phyloP scores from a whole-genome alignment of 92 coral and sea anemone species.

The Siderastrea siderea region DNA sequence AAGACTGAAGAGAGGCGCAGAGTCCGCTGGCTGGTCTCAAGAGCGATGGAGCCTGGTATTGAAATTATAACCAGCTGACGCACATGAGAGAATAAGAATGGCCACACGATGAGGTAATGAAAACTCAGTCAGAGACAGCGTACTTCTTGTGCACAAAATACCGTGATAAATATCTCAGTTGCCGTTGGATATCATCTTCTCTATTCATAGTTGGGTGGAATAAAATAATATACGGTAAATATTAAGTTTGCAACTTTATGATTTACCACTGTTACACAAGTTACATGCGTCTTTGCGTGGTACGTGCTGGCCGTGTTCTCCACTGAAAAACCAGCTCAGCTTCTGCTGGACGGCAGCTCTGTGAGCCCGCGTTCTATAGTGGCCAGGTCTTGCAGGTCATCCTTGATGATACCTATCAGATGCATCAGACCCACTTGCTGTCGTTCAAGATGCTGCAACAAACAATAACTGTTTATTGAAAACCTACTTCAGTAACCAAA shows the following conservation, averaged over 20 bases:
- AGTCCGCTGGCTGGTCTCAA: too few relatives aligned
- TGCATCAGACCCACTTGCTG: constrained; percentile 98
- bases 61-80: too few relatives aligned
- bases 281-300: neutral
- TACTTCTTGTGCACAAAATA: neutral
- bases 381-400: constrained; percentile 92
- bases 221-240: neutral
- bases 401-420: constrained; percentile 91
- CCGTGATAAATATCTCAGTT: neutral
- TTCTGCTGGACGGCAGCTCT: constrained; percentile 57
- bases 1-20: too few relatives aligned
- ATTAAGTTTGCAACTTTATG: neutral
- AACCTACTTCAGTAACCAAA: neutral
- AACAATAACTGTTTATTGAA: neutral
- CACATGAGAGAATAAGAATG: too few relatives aligned
- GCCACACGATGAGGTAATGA: neutral
- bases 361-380: constrained; percentile 95
- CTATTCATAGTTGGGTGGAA: neutral
- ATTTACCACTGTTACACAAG: neutral
- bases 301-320: neutral
- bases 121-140: neutral
- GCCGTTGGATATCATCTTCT: neutral
- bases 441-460: constrained; percentile 89
- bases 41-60: too few relatives aligned
- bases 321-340: neutral